Evolutionary conservation across 2,113 vertebrate genomes (phyloP).

Genomic region (Syrrhaptes paradoxus): DNA sequence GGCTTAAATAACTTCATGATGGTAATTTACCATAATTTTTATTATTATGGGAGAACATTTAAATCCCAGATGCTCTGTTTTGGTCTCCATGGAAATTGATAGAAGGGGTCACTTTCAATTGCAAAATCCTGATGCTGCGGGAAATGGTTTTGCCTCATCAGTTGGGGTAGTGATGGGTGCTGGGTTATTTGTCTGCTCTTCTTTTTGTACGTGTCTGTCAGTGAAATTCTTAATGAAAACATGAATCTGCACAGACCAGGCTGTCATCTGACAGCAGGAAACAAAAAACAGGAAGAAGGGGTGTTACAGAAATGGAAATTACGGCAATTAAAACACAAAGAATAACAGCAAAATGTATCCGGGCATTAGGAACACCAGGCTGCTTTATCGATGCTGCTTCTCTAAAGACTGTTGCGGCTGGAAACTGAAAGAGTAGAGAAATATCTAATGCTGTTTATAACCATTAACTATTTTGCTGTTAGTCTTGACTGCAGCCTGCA

Average conservation of each 20-base stretch:
- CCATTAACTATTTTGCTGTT: not conserved
- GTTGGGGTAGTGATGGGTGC: not conserved
- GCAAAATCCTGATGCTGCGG: not conserved
- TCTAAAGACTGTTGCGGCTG: not conserved
- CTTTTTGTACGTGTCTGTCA: not conserved
- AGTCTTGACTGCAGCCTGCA: not conserved
- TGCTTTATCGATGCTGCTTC: not conserved
- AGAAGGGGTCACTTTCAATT: not conserved
- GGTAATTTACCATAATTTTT: not conserved
- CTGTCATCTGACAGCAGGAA: not conserved
- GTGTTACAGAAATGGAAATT: conserved; percentile 9
- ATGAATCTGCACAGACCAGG: not conserved
- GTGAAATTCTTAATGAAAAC: not conserved
- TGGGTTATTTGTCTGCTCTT: not conserved
- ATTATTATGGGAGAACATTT: not conserved
- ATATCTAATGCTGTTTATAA: not conserved
- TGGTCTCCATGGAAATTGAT: conserved; percentile 22
- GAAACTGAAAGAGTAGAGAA: not conserved
- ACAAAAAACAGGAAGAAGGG: not conserved
- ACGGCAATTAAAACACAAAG: not conserved
- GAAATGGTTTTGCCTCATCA: not conserved
- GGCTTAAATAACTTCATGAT: not conserved
- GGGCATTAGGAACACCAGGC: not conserved
- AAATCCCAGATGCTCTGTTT: not conserved
- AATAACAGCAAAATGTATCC: not conserved